Base-by-base conservation (phyloP, 2,888 invertebrate species). In the Dendrolimus houi region DNA sequence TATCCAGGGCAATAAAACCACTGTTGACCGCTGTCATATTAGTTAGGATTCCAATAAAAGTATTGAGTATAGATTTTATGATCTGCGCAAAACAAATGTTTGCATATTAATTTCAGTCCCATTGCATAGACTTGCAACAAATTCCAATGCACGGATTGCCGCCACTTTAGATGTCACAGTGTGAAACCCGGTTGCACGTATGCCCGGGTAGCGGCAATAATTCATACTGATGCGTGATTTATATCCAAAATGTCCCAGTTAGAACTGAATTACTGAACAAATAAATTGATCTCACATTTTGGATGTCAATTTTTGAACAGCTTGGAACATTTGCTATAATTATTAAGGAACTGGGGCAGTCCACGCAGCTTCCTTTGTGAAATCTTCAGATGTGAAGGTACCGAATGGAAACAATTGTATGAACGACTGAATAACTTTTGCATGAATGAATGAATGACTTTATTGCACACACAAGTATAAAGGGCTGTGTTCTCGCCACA, bases 271-370 rank as follows among this genome's bases (percentile, higher is more conserved):
- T 72, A 75, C 76, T 73, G 77, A 64, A 66, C 72, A 74, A 79
- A 81, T 79, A 81, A 84, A 84, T 83, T 83, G 83, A 82, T 81
- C 71, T 69, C 64, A 75, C 71, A 68, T 65, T 67, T 68, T 68
- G 74, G 71, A 75, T 72, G 67, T 47, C 55, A 52, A 47, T 58
- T 54, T 55, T 47, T 47, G 8, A 47, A 47, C 12, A 47, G 54
- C 52, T 53, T 55, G 47, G 47, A 47, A 7, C 12, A 47, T 47
- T 29, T 29, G 29, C 29, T 29, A 29, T 29, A n/a, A n/a, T n/a
- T n/a, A 29, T 29, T 6, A 29, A 29, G 29, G 29, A 29, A 29
- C 29, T 29, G 29, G 29, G 6, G 29, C 29, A 29, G 29, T 6
- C 6, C 6, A 2, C 1, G 29, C 6, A 6, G 29, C 29, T 29